These are phyloP conservation scores for Palythoa caribaeorum DNA, from an alignment of 92 coral and sea anemone genomes.

Conservation along the genomic window DNA sequence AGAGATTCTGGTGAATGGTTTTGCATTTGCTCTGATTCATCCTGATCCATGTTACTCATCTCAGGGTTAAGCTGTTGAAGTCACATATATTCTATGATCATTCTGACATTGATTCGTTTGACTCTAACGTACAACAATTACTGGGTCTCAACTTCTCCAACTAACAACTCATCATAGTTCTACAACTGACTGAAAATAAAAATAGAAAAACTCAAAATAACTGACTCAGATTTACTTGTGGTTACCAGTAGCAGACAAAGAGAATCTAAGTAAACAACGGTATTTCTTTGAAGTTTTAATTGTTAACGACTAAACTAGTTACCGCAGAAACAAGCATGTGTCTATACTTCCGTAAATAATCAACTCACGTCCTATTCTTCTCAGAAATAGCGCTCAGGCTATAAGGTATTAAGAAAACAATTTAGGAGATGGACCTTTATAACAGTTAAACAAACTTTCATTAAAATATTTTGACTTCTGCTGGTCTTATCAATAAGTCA, in stretches of 20 bases:
- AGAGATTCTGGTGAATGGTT: slow-evolving; percentile 23
- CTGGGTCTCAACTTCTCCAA: not conserved
- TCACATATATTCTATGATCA: not conserved
- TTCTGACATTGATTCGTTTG: not conserved
- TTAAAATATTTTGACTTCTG: not conserved
- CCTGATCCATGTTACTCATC: slow-evolving; percentile 14
- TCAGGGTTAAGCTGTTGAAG: not conserved
- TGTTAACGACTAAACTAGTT: not conserved
- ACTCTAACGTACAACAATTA: not conserved
- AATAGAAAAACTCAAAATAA: not conserved
- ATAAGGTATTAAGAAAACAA: slow-evolving; percentile 12
- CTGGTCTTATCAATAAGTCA: slow-evolving; percentile 1
- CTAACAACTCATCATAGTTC: not conserved
- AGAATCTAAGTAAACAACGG: not conserved
- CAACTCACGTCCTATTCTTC: not conserved
- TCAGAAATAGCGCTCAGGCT: not conserved
- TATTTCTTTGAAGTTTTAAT: not conserved
- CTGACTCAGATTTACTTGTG: not conserved
- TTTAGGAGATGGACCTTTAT: not conserved
- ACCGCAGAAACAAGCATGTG: not conserved
- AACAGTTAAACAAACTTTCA: not conserved
- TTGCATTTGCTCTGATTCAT: not conserved
- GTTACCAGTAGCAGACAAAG: not conserved
- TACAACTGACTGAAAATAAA: not conserved
- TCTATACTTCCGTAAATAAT: not conserved